Evolutionary conservation across 2,113 vertebrate genomes (phyloP), one percentile per base, ranked within the genome.

Genomic region (Gnathonemus longibarbis): DNA sequence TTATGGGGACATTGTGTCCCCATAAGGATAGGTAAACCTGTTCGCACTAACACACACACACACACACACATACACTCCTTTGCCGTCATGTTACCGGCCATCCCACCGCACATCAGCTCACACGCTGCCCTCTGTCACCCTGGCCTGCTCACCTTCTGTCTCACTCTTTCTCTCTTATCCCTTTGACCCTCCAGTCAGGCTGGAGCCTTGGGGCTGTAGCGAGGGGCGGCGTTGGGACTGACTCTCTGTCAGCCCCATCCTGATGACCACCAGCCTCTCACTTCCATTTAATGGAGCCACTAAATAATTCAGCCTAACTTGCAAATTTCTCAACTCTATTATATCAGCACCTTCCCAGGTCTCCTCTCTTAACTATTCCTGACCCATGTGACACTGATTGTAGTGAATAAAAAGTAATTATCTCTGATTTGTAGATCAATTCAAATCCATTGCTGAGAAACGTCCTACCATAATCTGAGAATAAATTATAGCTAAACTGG

Each of bases 251-350:
- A 66, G 80, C 35, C 80, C 2, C 35, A 42, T 87, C n/a, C 86
- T 56, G 49, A 53, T 7, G 31, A 17, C 13, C 45, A 27, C 50
- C 13, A 35, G 49, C 50, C 50, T 87, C 8, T 49, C 31, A 50
- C 3, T 53, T 50, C n/a, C 21, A 53, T 53, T 53, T 56, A 19
- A 87, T 35, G 27, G 31, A 52, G n/a, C 5, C 49, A 21, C 48
- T 87, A 46, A 46, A 89, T 89, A 80, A 89, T 42, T 80, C 31
- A 89, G 35, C 48, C 52, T 5, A 39, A 42, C 89, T 42, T 56
- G 89, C 50, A 45, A 58, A 83, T 52, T 48, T 84, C 88, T 15
- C 49, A 24, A 13, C 74, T 53, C 49, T 35, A 56, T 83, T 42
- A 53, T 19, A 11, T 52, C 2, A 53, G 19, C 48, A 89, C 31